These are phyloP conservation scores for Pharmacophagus antenor DNA, from an alignment of 2,888 invertebrate species.

Conservation along the genomic window DNA sequence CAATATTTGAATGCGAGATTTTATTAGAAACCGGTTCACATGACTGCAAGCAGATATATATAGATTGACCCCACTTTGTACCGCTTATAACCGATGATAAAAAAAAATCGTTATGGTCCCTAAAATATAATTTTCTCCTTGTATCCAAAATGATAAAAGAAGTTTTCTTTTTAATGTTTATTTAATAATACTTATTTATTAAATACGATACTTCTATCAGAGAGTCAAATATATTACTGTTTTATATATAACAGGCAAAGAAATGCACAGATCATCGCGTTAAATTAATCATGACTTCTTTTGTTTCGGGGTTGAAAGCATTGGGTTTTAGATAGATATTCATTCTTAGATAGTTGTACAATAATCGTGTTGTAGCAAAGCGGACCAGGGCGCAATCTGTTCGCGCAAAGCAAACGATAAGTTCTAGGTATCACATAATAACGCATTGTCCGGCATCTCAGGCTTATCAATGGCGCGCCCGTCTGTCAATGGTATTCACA, in stretches of 20 bases:
- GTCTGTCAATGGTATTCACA: conserved; percentile 22
- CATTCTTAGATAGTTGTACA: neutral
- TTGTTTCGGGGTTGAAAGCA: neutral
- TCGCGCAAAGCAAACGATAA: conserved; percentile 40
- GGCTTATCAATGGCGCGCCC: conserved; percentile 34
- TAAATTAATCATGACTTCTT: neutral
- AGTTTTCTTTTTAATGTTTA: too few relatives aligned
- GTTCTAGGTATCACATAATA: conserved; percentile 48
- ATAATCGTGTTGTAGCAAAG: conserved; percentile 27
- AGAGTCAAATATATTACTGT: too few relatives aligned
- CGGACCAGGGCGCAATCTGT: conserved; percentile 33
- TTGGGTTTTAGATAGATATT: neutral
- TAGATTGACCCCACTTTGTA: conserved; percentile 31
- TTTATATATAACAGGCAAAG: too few relatives aligned
- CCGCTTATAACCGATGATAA: neutral
- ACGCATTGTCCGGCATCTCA: conserved; percentile 44
- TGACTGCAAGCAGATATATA: conserved; percentile 32
- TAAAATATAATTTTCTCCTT: too few relatives aligned
- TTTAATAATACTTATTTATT: too few relatives aligned
- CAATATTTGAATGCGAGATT: conserved; percentile 47
- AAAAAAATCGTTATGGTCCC: neutral
- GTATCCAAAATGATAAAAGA: neutral
- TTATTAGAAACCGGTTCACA: conserved; percentile 42
- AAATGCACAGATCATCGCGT: too few relatives aligned
- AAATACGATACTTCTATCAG: too few relatives aligned